A percentile compares a stretch with the other conserved stretches of the same genome.
phyloP scores from a whole-genome alignment of 2,797 vertebrate genomes.

The Syngnathus acus region DNA sequence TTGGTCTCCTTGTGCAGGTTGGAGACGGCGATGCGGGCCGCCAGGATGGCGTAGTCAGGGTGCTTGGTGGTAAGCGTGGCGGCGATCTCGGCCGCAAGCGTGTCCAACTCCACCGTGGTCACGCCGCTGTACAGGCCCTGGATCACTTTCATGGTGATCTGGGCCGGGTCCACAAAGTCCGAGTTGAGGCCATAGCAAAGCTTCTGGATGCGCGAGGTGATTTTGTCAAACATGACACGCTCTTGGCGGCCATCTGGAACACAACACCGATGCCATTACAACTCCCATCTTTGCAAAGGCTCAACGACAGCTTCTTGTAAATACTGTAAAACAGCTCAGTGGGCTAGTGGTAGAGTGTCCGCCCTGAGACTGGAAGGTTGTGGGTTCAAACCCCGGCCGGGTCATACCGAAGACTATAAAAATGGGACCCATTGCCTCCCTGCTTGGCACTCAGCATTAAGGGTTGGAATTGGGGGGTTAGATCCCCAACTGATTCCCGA shows the following conservation, averaged over 20 bases:
- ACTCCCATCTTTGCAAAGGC: background rate
- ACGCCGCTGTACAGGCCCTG: constrained; percentile 94
- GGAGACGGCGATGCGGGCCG: constrained; percentile 90
- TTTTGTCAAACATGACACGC: constrained; percentile 98
- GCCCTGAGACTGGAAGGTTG: too few relatives aligned
- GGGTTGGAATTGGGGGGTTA: too few relatives aligned
- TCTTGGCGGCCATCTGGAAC: constrained; percentile 89
- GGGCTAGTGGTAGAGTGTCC: too few relatives aligned
- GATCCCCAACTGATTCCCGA: too few relatives aligned
- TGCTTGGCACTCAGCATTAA: too few relatives aligned
- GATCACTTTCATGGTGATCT: constrained; percentile 99
- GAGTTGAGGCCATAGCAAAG: constrained; percentile 92
- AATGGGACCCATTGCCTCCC: too few relatives aligned
- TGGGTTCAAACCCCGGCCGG: too few relatives aligned
- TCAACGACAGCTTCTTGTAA: too few relatives aligned
- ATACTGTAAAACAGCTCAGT: too few relatives aligned
- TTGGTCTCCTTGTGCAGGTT: constrained; percentile 98
- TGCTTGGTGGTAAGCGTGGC: constrained; percentile 95
- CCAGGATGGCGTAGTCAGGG: constrained; percentile 93
- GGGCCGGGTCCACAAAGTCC: constrained; percentile 96
- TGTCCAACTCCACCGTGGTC: constrained; percentile 93
- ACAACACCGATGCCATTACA: background rate
- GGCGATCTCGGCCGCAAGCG: constrained; percentile 87
- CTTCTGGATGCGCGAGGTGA: constrained; percentile 96
- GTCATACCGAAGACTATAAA: too few relatives aligned